Conservation (phyloP, 1,140 invertebrate species). For the Andrena cerasifolii region DNA sequence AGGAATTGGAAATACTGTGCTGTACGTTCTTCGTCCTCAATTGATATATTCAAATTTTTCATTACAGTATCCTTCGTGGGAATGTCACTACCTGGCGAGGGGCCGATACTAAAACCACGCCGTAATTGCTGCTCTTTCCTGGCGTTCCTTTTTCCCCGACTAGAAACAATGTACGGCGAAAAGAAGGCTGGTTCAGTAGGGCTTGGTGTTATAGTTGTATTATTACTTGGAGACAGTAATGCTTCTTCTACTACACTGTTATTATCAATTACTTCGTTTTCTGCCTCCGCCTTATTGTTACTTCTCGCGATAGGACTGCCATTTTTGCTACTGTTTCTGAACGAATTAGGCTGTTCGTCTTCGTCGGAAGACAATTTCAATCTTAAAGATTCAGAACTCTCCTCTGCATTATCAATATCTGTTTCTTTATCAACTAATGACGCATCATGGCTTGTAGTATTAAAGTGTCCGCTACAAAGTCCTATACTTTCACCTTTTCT, state of each 20-base stretch:
- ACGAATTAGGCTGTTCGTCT: background rate
- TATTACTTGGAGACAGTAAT: background rate
- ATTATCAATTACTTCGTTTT: background rate
- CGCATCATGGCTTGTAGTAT: background rate
- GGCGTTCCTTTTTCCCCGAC: conserved; percentile 80
- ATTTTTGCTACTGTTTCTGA: background rate
- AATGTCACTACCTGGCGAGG: conserved; percentile 51
- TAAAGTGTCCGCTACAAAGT: background rate
- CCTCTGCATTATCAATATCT: background rate
- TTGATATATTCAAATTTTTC: conserved; percentile 75
- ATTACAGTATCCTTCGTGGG: conserved; percentile 77
- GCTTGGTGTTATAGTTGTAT: background rate
- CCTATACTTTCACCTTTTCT: background rate
- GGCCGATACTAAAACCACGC: conserved; percentile 70
- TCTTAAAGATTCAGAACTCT: background rate
- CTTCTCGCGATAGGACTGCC: background rate
- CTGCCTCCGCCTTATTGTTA: background rate
- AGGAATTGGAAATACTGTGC: conserved; percentile 83
- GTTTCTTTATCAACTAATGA: background rate
- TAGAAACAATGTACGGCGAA: conserved; percentile 74
- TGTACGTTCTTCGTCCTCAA: conserved; percentile 79
- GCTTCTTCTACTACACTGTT: background rate
- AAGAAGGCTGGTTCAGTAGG: conserved; percentile 57
- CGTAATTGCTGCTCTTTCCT: conserved; percentile 79
- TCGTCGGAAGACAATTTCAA: conserved; percentile 1